Evolutionary conservation across 2,888 invertebrate species (phyloP), one percentile per base, ranked within the genome.

Genomic region (Drosophila mimetica): DNA sequence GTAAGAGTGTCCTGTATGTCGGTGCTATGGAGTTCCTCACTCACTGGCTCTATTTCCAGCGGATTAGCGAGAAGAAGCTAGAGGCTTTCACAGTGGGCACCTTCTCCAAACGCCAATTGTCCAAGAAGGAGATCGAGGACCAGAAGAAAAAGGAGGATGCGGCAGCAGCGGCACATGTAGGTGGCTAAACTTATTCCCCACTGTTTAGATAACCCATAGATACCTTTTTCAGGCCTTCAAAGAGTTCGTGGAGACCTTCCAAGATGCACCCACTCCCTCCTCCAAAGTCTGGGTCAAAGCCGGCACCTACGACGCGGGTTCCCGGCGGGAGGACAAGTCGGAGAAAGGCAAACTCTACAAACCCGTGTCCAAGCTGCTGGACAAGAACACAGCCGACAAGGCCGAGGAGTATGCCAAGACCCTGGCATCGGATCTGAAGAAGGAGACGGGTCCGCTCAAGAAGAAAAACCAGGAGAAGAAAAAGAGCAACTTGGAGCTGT

Each of bases 271-370:
- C 0, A 94, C 94, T 54, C 94, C 94, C 81, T 95, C 96, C 14
- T 94, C 95, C 4, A 99, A 98, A 93, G 96, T 98, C 42, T 99
- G 99, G 98, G 97, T 99, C 6, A 98, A 99, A 92, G 99, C 99
- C 61, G 99, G 98, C 55, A 97, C 98, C 1, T 99, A 99, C 88
- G 98, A 98, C 94, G 97, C 98, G 51, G 97, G 97, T 25, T 96
- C 97, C 73, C 94, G 97, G 93, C 96, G 97, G 93, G 97, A 98
- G 93, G 97, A 97, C 88, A 95, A 95, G 1, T 95, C 95, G 65
- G 97, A 98, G 76, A 96, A 96, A 79, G 98, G 96, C 1, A 97
- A 97, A 91, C 92, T 98, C 0, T 99, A 99, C 91, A 98, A 98
- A 91, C 98, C 98, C 0, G 95, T 96, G 8, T 96, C 97, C 0